phyloP scores from a whole-genome alignment of 2,888 invertebrate genomes.

The Tortricodes alternella region DNA sequence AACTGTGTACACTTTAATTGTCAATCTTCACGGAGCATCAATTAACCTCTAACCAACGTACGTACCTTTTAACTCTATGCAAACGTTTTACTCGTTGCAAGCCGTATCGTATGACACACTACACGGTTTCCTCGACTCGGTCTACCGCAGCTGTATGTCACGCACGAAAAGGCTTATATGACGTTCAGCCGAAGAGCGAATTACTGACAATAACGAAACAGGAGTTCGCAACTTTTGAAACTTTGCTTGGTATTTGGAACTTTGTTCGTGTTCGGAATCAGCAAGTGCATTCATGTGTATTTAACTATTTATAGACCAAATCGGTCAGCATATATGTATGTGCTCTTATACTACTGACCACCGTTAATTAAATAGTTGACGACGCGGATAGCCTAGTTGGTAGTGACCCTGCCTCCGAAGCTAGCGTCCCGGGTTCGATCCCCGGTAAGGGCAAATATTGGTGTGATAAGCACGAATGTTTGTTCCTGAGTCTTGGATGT shows the following conservation, averaged over 20 bases:
- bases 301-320: not conserved
- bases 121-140: slow-evolving; percentile 15
- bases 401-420: too few relatives aligned
- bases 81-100: not conserved
- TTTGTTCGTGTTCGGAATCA: slow-evolving; percentile 1
- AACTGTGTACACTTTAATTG: too few relatives aligned
- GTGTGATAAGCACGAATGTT: too few relatives aligned
- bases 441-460: too few relatives aligned
- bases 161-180: not conserved
- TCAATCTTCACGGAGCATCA: too few relatives aligned
- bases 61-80: not conserved
- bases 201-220: not conserved
- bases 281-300: not conserved
- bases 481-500: too few relatives aligned
- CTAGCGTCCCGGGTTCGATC: too few relatives aligned
- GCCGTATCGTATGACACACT: slow-evolving; percentile 22
- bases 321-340: not conserved
- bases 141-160: slow-evolving; percentile 6
- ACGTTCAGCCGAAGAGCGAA: not conserved
- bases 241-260: not conserved
- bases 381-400: too few relatives aligned
- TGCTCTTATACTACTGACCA: not conserved
- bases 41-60: slow-evolving; percentile 12
- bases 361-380: not conserved
- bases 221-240: not conserved